Percentiles rank a stretch among this genome's conserved stretches.
Evolutionary conservation across 1,140 invertebrate species (phyloP).

Genomic region (Procambarus clarkii): DNA sequence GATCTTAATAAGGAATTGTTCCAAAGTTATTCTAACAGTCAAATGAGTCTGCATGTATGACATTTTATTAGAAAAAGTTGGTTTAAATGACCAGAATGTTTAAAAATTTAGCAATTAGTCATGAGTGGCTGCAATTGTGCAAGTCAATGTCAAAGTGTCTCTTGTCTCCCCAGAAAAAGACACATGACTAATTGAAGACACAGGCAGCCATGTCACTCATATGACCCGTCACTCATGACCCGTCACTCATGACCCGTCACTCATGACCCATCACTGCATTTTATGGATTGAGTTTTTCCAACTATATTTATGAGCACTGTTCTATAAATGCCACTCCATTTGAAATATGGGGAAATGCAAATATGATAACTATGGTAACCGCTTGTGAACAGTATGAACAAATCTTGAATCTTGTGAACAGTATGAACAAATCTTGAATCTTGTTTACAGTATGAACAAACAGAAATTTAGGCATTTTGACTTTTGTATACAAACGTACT

Average conservation of each 20-base stretch:
- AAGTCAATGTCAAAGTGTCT: constrained; percentile 47
- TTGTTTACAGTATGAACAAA: too few relatives aligned
- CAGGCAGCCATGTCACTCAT: constrained; percentile 36
- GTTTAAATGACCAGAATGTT: background rate
- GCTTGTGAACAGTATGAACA: too few relatives aligned
- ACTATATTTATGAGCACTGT: background rate
- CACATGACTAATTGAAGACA: constrained; percentile 48
- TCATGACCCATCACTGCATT: constrained; percentile 37
- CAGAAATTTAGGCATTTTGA: too few relatives aligned
- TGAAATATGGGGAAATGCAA: too few relatives aligned
- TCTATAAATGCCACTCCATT: background rate
- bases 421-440: too few relatives aligned
- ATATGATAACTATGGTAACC: too few relatives aligned
- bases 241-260: constrained; percentile 13
- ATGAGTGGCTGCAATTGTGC: constrained; percentile 28
- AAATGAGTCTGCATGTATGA: constrained; percentile 4
- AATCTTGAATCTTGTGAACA: too few relatives aligned
- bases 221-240: too few relatives aligned
- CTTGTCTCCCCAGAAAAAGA: constrained; percentile 71
- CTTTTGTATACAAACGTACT: background rate
- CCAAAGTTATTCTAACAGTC: background rate
- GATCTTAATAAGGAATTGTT: background rate
- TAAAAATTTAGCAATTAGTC: constrained; percentile 22
- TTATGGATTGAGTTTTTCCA: background rate
- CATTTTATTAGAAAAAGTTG: background rate